Percentiles rank a stretch among this genome's conserved stretches.
These are phyloP conservation scores for Squalus acanthias DNA, from an alignment of 2,797 vertebrate species.

Conservation along the genomic window DNA sequence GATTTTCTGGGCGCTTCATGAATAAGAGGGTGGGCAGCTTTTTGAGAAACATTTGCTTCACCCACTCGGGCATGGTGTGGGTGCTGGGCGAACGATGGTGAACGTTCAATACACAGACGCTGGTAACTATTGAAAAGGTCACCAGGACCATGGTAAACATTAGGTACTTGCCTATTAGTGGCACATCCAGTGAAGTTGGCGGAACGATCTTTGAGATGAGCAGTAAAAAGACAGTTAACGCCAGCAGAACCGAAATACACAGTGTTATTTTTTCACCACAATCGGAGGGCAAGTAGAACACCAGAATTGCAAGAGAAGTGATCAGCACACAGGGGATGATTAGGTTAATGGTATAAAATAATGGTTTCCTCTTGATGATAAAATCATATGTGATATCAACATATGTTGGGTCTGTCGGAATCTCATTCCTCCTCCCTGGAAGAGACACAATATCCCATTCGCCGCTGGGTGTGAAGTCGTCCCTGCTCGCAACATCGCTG, in stretches of 20 bases:
- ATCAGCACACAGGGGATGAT: constrained; percentile 71
- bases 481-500: constrained; percentile 67
- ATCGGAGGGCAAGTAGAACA: constrained; percentile 71
- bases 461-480: constrained; percentile 70
- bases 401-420: constrained; percentile 63
- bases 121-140: constrained; percentile 66
- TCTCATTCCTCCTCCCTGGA: constrained; percentile 65
- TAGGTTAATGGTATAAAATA: constrained; percentile 71
- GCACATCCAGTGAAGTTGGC: constrained; percentile 68
- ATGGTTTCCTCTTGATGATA: constrained; percentile 67
- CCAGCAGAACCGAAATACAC: constrained; percentile 68
- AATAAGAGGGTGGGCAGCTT: constrained; percentile 62
- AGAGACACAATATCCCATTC: constrained; percentile 73
- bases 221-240: constrained; percentile 71
- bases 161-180: constrained; percentile 70
- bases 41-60: constrained; percentile 61
- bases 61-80: constrained; percentile 70
- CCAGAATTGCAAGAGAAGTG: constrained; percentile 66
- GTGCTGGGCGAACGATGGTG: constrained; percentile 72
- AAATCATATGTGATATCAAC: constrained; percentile 71
- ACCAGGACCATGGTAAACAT: constrained; percentile 76
- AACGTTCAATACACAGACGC: constrained; percentile 67
- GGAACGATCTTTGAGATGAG: constrained; percentile 74
- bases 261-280: constrained; percentile 71
- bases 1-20: constrained; percentile 62